Evolutionary conservation across 2,113 vertebrate genomes (phyloP), one percentile per base, ranked within the genome.

Genomic region (Oreotrochilus melanogaster): DNA sequence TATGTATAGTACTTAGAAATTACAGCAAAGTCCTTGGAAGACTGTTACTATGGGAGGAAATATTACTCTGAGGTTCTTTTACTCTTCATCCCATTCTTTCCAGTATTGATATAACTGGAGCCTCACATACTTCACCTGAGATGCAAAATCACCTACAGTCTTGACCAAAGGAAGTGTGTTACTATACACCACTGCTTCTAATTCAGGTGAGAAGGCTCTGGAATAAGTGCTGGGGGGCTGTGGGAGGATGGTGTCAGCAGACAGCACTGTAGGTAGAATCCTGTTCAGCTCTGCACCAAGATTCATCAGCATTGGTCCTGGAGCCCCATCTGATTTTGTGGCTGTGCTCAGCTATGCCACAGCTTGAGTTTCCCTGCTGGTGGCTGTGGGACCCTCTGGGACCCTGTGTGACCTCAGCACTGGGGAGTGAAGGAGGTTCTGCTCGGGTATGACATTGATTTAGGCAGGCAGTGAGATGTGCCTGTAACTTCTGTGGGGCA

Each of bases 191-290:
- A 28, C 2, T 18, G 13, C 24, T 18, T 2, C 24, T 14, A 15
- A 31, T 50, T 48, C 33, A 19, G n/a, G 31, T 0, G 1, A 39
- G 42, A 71, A 82, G 57, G 47, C 24, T 39, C 42, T 43, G 43
- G 35, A 18, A 14, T 0, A 1, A 33, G 12, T 7, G 28, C n/a
- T 1, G 0, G 13, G 3, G 17, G 53, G 71, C 47, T 51, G 35
- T 25, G 23, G 23, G 27, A 66, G 30, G 42, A 79, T 6, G 28
- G 10, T 39, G 25, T 82, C n/a, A n/a, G 45, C 45, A 74, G 67
- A 10, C 3, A 2, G 45, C 8, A 25, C 18, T 47, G 30, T 31
- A 39, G 33, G 48, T 24, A 25, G 15, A 58, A 2, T 15, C 22
- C n/a, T 73, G 43, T 25, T 67, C 62, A 0, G 1, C 28, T 62